Evolutionary conservation across 2,888 invertebrate species (phyloP).

Genomic region (Cheilosia grossa): DNA sequence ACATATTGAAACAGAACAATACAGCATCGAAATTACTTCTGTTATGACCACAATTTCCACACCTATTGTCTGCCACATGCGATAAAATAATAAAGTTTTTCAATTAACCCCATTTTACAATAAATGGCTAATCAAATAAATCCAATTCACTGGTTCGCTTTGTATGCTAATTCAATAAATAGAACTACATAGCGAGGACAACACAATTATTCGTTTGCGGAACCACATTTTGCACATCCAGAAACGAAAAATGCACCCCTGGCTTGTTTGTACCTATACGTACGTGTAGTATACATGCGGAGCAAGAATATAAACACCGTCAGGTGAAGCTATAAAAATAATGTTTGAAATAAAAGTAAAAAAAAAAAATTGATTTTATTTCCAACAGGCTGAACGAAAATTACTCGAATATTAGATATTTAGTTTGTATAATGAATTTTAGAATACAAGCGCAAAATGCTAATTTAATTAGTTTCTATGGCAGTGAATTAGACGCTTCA

Average conservation of each 20-base stretch:
- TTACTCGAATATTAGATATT: constrained; percentile 1
- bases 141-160: constrained; percentile 37
- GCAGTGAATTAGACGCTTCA: neutral
- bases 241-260: neutral
- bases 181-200: constrained; percentile 16
- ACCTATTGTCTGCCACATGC: constrained; percentile 25
- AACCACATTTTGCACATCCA: neutral
- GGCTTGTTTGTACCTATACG: neutral
- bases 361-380: neutral
- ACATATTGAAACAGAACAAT: neutral
- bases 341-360: neutral
- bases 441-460: neutral
- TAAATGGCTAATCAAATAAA: constrained; percentile 68
- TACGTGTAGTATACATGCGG: too few relatives aligned
- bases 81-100: constrained; percentile 66
- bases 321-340: neutral
- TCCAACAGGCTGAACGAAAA: neutral
- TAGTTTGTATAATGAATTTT: constrained; percentile 14
- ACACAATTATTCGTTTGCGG: neutral
- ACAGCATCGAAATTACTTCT: neutral
- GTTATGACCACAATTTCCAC: constrained; percentile 3
- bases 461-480: constrained; percentile 6
- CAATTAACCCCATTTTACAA: constrained; percentile 61
- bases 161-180: constrained; percentile 53
- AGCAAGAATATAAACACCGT: neutral